phyloP scores from a whole-genome alignment of 2,797 vertebrate species.

The Chiroxiphia lanceolata region DNA sequence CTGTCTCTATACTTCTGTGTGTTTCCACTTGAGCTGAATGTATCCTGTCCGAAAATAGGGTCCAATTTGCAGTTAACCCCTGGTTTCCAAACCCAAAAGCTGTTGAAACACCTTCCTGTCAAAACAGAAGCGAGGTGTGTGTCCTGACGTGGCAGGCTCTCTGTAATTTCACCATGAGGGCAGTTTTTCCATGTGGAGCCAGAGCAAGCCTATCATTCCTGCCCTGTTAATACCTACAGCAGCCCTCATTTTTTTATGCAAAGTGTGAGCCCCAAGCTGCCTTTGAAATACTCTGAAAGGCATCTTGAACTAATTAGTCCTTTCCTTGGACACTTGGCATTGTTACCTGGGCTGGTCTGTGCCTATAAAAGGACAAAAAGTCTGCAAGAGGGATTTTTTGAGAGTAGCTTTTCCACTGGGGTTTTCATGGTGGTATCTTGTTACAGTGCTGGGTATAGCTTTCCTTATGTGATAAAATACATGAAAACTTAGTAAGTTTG shows the following conservation, averaged over 20 bases:
- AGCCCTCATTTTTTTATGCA: constrained; percentile 24
- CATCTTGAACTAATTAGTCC: constrained; percentile 28
- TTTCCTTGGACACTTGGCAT: background rate
- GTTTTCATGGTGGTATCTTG: background rate
- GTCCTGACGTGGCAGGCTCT: background rate
- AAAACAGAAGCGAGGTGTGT: background rate
- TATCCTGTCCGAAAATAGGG: background rate
- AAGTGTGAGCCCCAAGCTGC: background rate
- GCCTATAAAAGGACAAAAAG: constrained; percentile 8
- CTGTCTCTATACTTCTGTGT: background rate
- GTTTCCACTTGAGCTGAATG: background rate
- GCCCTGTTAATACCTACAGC: constrained; percentile 7
- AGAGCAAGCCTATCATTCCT: constrained; percentile 15
- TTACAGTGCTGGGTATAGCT: background rate
- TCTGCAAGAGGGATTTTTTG: background rate
- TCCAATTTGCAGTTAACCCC: background rate
- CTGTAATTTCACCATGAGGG: constrained; percentile 24
- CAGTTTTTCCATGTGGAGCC: background rate
- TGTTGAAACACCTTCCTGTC: background rate
- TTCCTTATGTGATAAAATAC: constrained; percentile 3
- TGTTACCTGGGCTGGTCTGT: constrained; percentile 24
- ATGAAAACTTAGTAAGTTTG: background rate
- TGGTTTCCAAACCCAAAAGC: background rate
- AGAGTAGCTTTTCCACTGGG: background rate
- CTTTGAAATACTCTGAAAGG: constrained; percentile 10